Evolutionary conservation across 2,888 invertebrate species (phyloP).

Genomic region (Marronus borbonicus): DNA sequence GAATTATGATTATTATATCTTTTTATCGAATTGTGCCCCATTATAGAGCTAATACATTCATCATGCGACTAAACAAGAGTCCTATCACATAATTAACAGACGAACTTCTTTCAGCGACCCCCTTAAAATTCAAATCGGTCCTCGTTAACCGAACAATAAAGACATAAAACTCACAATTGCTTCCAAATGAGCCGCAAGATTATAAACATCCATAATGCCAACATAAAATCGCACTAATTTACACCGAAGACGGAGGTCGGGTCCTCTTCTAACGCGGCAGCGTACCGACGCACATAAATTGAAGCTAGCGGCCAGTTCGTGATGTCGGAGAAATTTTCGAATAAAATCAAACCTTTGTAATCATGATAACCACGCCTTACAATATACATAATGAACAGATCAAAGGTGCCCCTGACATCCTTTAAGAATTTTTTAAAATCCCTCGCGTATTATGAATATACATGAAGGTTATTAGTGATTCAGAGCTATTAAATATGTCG

Average conservation of each 20-base stretch:
- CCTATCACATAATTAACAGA: conserved; percentile 15
- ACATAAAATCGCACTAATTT: conserved; percentile 47
- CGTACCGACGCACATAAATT: not conserved
- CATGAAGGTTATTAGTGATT: conserved; percentile 43
- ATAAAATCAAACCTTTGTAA: conserved; percentile 43
- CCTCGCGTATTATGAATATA: conserved; percentile 29
- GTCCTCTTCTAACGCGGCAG: not conserved
- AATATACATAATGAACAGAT: conserved; percentile 39
- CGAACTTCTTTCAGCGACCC: conserved; percentile 22
- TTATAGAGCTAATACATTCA: conserved; percentile 14
- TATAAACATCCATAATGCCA: conserved; percentile 52
- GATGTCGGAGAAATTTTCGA: conserved; percentile 3
- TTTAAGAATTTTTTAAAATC: conserved; percentile 29
- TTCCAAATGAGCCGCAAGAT: conserved; percentile 56
- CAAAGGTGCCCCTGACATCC: conserved; percentile 32
- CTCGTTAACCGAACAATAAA: conserved; percentile 52
- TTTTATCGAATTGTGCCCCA: conserved; percentile 20
- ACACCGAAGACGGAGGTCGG: conserved; percentile 12
- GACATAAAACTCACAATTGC: conserved; percentile 53
- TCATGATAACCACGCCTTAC: conserved; percentile 40
- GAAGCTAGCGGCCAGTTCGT: conserved; percentile 5
- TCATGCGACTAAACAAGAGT: conserved; percentile 24
- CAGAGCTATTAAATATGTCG: conserved; percentile 38
- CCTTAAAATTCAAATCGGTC: conserved; percentile 46
- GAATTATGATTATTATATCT: conserved; percentile 33